Percentiles rank a stretch among this genome's conserved stretches.
These are phyloP conservation scores for Heliconius eleuchia DNA, from an alignment of 1,140 invertebrate species.

Conservation along the genomic window DNA sequence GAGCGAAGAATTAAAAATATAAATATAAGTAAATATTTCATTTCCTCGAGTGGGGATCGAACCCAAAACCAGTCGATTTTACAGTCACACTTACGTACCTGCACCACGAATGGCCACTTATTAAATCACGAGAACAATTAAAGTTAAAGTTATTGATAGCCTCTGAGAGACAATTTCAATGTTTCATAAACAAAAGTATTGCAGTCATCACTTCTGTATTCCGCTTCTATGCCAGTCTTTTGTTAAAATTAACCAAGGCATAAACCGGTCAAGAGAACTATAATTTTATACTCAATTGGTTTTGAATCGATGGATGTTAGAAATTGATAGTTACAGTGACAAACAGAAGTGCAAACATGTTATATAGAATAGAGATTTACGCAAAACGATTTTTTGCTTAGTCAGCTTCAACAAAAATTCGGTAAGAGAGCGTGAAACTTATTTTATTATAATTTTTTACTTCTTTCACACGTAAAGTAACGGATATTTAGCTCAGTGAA, in stretches of 20 bases:
- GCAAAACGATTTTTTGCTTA: background rate
- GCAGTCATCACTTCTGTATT: background rate
- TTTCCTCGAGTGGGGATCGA: no score
- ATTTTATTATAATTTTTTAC: background rate
- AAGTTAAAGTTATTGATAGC: background rate
- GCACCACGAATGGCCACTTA: no score
- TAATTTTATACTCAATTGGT: slow-evolving; percentile 27
- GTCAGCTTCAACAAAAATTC: background rate
- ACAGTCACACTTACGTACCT: no score
- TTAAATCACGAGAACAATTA: no score
- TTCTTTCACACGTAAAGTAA: background rate
- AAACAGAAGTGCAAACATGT: slow-evolving; percentile 2
- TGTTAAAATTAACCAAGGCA: slow-evolving; percentile 55
- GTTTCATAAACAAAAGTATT: background rate
- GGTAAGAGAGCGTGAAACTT: background rate
- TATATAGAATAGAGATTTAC: background rate
- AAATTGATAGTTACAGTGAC: background rate
- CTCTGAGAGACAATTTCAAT: background rate
- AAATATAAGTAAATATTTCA: no score
- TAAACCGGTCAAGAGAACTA: slow-evolving; percentile 21
- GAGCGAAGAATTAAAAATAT: no score
- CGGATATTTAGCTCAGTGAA: no score
- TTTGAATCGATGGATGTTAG: slow-evolving; percentile 15
- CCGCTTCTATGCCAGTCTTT: slow-evolving; percentile 37
- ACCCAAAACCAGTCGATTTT: no score